Percentiles rank a stretch among this genome's conserved stretches.
These are phyloP conservation scores for Clarias platycephalus DNA, from an alignment of 2,797 vertebrate genomes.

Conservation along the genomic window DNA sequence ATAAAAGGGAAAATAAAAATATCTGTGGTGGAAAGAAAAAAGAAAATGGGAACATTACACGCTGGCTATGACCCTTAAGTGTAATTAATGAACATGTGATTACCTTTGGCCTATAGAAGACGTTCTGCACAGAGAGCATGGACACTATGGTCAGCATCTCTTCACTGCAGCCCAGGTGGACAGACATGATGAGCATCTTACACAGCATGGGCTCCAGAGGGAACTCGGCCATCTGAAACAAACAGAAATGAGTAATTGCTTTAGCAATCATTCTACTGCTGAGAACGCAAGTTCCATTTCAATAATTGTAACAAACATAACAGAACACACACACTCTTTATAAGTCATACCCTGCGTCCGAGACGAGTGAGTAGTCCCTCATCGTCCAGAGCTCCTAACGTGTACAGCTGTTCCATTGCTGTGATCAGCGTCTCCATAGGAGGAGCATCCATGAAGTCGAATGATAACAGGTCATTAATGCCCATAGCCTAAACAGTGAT, in stretches of 20 bases:
- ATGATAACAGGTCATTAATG: slow-evolving; percentile 96
- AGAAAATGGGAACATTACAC: neutral
- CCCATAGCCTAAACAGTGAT: slow-evolving; percentile 88
- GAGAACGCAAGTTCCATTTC: neutral
- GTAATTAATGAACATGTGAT: neutral
- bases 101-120: slow-evolving; percentile 97
- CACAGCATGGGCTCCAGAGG: slow-evolving; percentile 98
- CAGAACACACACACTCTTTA: neutral
- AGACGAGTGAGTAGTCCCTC: slow-evolving; percentile 94
- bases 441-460: slow-evolving; percentile 98
- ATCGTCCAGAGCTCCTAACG: slow-evolving; percentile 92
- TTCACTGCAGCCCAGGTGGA: slow-evolving; percentile 96
- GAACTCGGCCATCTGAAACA: slow-evolving; percentile 93
- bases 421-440: slow-evolving; percentile 99
- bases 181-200: slow-evolving; percentile 99
- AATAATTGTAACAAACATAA: neutral
- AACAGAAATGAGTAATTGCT: neutral
- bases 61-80: neutral
- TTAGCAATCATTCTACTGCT: neutral
- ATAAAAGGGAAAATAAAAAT: neutral
- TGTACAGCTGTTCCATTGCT: slow-evolving; percentile 98
- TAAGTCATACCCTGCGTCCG: slow-evolving; percentile 86
- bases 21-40: neutral
- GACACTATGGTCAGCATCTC: slow-evolving; percentile 98
- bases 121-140: slow-evolving; percentile 97